These are phyloP conservation scores for Thera obeliscata DNA, from an alignment of 2,888 invertebrate species.

Conservation along the genomic window DNA sequence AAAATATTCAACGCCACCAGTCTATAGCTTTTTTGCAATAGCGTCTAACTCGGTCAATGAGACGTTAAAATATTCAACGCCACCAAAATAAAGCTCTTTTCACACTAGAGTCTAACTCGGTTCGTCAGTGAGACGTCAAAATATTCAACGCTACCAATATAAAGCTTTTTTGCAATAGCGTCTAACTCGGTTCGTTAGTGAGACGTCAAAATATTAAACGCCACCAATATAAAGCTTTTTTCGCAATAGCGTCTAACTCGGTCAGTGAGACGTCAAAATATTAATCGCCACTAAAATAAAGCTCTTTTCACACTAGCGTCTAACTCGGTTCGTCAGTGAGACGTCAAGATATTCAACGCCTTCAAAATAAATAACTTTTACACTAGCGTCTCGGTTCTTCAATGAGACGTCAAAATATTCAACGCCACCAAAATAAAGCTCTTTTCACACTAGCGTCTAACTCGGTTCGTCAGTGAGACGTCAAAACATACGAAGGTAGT, in stretches of 20 bases:
- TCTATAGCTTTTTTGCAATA: not conserved
- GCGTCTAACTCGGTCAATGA: conserved; percentile 24
- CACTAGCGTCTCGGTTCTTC: conserved; percentile 12
- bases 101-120: no score
- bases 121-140: no score
- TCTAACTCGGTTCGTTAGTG: conserved; percentile 12
- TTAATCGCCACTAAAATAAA: not conserved
- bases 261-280: conserved; percentile 30
- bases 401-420: no score
- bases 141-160: not conserved
- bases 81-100: no score
- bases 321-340: conserved; percentile 22
- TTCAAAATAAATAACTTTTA: not conserved
- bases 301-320: conserved; percentile 8
- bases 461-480: conserved; percentile 25
- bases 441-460: conserved; percentile 12
- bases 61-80: conserved; percentile 23
- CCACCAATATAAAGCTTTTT: not conserved
- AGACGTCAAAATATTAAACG: no score
- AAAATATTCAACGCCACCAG: not conserved
- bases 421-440: not conserved
- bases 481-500: conserved; percentile 40
- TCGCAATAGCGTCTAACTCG: conserved; percentile 7
- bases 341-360: conserved; percentile 13
- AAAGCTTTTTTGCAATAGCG: not conserved